Conservation (phyloP, 2,888 invertebrate species). For the Noctua janthe region DNA sequence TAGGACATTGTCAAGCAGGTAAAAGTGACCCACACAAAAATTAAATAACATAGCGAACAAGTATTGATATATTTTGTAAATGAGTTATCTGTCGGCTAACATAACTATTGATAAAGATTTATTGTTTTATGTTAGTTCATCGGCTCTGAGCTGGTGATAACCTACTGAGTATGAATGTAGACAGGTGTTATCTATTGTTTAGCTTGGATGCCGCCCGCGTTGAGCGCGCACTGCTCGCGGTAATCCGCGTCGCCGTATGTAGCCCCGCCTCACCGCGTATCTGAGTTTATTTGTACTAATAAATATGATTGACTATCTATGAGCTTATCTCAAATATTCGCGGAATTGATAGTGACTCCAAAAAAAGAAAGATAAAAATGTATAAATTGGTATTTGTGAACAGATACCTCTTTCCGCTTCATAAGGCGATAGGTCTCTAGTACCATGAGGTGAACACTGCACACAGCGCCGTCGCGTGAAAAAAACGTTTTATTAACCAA, state of each 20-base stretch:
- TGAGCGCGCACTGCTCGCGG: background rate
- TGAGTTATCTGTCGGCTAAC: background rate
- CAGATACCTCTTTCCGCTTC: background rate
- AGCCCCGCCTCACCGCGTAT: slow-evolving; percentile 1
- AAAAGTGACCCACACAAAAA: too few relatives aligned
- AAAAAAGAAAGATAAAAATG: background rate
- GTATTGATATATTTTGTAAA: background rate
- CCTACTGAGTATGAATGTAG: slow-evolving; percentile 2
- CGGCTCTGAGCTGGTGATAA: background rate
- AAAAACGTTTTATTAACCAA: too few relatives aligned
- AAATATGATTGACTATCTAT: slow-evolving; percentile 1
- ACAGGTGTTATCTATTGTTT: slow-evolving; percentile 22
- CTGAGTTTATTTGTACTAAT: background rate
- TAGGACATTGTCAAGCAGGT: too few relatives aligned
- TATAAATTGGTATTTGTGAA: background rate
- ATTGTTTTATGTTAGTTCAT: slow-evolving; percentile 3
- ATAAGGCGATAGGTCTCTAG: background rate
- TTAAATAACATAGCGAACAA: too few relatives aligned
- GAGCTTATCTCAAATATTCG: slow-evolving; percentile 9
- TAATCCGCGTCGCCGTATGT: background rate
- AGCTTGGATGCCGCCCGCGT: background rate
- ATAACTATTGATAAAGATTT: background rate
- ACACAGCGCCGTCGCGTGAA: background rate
- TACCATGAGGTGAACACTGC: background rate
- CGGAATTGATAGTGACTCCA: background rate